Conservation (phyloP, 2,888 invertebrate genomes). For the Alloscopus bannaensis region DNA sequence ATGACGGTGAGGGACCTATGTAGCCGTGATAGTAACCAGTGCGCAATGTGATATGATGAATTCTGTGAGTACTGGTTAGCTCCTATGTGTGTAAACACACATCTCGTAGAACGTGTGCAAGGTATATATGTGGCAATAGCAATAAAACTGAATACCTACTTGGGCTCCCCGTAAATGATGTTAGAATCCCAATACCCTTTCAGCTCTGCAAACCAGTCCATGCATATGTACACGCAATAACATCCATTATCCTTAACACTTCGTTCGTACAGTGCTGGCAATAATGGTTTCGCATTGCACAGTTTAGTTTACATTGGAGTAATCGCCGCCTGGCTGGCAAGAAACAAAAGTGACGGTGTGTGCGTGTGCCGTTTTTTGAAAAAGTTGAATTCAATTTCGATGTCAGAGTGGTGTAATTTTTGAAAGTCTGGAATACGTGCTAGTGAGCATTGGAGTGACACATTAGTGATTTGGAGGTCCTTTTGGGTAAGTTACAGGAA, state of each 20-base stretch:
- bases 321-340: conserved; percentile 37
- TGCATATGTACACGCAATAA: conserved; percentile 31
- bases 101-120: not conserved
- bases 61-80: conserved; percentile 10
- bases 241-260: not conserved
- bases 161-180: conserved; percentile 19
- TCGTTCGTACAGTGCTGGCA: conserved; percentile 17
- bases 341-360: conserved; percentile 44
- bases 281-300: conserved; percentile 30
- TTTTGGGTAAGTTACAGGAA: conserved; percentile 28
- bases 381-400: conserved; percentile 18
- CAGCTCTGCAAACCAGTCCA: conserved; percentile 26
- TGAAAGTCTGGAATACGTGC: conserved; percentile 8
- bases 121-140: not conserved
- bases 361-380: conserved; percentile 32
- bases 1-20: conserved; percentile 42
- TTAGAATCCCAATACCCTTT: conserved; percentile 31
- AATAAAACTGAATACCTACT: conserved; percentile 1
- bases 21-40: conserved; percentile 23
- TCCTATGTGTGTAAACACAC: too few species aligned
- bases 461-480: conserved; percentile 51
- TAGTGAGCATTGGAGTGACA: conserved; percentile 14
- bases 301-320: conserved; percentile 26
- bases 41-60: conserved; percentile 10
- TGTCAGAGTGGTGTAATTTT: conserved; percentile 18